Evolutionary conservation across 2,888 invertebrate genomes (phyloP), one percentile per base, ranked within the genome.

Genomic region (Dicranocentrus wangi): DNA sequence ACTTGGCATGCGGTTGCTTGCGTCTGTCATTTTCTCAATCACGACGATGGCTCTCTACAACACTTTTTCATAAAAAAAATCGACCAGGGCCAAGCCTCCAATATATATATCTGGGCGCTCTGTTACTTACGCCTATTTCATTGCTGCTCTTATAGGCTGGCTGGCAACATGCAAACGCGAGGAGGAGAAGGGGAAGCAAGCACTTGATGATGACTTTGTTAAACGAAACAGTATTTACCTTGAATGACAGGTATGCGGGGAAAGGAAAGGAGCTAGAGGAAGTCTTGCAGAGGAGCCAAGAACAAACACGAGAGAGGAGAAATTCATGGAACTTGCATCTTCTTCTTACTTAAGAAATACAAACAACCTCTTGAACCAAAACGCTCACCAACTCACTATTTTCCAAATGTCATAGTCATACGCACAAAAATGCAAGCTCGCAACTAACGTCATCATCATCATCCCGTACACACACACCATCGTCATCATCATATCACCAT

Each of bases 21-120:
- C 25, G 32, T 32, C 3, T 58, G 25, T 25, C 58, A 58, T 25
- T 58, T 58, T 25, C 58, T 58, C 58, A 58, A 58, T 21, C 25
- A 25, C 13, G 13, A 25, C 27, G 53, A 13, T n/a, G n/a, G n/a
- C n/a, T n/a, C n/a, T n/a, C n/a, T n/a, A n/a, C n/a, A 7, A 32
- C 32, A 17, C 51, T 51, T 51, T n/a, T n/a, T 17, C n/a, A 1
- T n/a, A 19, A 3, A 51, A 8, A 1, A 51, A 3, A 17, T 51
- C 51, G 19, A 19, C 19, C 7, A 51, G 5, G n/a, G n/a, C n/a
- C n/a, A n/a, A n/a, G n/a, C n/a, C 8, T 3, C 43, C n/a, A 43
- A 43, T 43, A 43, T 43, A n/a, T 43, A n/a, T n/a, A n/a, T n/a
- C n/a, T n/a, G n/a, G n/a, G n/a, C n/a, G n/a, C n/a, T n/a, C n/a